These are phyloP conservation scores for Pseudomyrmex sp. DNA, from an alignment of 1,140 invertebrate genomes.

Conservation along the genomic window DNA sequence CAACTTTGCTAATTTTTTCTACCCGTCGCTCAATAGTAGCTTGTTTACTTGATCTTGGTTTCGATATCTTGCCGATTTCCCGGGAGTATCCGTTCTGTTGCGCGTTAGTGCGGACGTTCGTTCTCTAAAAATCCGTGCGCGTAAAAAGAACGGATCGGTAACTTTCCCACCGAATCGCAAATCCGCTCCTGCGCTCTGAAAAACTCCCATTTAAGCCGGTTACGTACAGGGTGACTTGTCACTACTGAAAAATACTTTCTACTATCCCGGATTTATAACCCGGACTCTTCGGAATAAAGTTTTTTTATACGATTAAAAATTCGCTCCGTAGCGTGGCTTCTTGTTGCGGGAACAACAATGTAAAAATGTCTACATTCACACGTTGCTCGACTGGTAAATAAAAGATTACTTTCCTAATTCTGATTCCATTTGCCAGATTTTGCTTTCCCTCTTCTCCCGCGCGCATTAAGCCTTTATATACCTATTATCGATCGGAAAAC, in stretches of 20 bases:
- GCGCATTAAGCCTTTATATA: background rate
- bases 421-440: background rate
- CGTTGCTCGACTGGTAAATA: background rate
- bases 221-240: background rate
- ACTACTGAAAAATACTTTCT: constrained; percentile 18
- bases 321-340: background rate
- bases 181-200: background rate
- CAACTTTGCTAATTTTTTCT: constrained; percentile 49
- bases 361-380: background rate
- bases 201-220: constrained; percentile 34
- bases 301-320: background rate
- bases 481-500: background rate
- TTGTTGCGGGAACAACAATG: background rate
- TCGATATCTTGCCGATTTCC: constrained; percentile 36
- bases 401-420: background rate
- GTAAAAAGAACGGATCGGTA: constrained; percentile 29
- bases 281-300: background rate
- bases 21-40: constrained; percentile 41
- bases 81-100: constrained; percentile 1
- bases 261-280: too few species aligned
- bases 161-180: constrained; percentile 21
- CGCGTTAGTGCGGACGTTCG: background rate
- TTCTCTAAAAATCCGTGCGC: constrained; percentile 10
- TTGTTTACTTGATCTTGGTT: constrained; percentile 38
- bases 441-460: background rate